These are phyloP conservation scores for Pollimyrus isidori DNA, from an alignment of 2,113 vertebrate genomes.

Conservation along the genomic window DNA sequence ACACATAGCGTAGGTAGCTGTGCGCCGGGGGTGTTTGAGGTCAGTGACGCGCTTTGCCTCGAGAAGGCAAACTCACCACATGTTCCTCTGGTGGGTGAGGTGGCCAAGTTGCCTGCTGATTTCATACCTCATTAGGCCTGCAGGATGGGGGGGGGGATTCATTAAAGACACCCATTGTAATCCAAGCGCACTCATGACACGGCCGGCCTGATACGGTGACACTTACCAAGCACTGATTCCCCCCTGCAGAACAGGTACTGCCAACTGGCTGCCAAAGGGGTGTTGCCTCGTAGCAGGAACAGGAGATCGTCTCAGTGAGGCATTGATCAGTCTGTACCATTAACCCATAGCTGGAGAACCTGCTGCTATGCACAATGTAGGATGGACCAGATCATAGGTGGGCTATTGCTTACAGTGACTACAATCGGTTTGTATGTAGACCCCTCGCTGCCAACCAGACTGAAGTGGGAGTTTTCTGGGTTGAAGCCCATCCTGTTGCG, in stretches of 20 bases:
- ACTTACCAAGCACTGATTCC: background rate
- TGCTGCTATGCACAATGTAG: background rate
- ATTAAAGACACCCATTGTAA: background rate
- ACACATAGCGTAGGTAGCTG: background rate
- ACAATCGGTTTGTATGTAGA: background rate
- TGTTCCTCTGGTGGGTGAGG: background rate
- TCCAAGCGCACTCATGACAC: background rate
- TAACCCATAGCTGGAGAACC: background rate
- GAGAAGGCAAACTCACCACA: background rate
- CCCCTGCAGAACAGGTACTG: background rate
- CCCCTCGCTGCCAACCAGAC: background rate
- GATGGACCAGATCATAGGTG: background rate
- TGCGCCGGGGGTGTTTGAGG: background rate
- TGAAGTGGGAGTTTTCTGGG: background rate
- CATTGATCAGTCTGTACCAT: background rate
- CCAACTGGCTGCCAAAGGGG: background rate
- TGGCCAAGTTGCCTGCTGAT: background rate
- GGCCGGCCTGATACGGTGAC: background rate
- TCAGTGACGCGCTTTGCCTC: background rate
- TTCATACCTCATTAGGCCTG: constrained; percentile 16
- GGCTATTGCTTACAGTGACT: background rate
- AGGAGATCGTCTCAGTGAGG: background rate
- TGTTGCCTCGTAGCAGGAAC: constrained; percentile 1
- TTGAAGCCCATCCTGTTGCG: background rate
- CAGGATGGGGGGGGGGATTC: background rate